phyloP scores from a whole-genome alignment of 2,888 invertebrate species.

The Schizaphis graminum region DNA sequence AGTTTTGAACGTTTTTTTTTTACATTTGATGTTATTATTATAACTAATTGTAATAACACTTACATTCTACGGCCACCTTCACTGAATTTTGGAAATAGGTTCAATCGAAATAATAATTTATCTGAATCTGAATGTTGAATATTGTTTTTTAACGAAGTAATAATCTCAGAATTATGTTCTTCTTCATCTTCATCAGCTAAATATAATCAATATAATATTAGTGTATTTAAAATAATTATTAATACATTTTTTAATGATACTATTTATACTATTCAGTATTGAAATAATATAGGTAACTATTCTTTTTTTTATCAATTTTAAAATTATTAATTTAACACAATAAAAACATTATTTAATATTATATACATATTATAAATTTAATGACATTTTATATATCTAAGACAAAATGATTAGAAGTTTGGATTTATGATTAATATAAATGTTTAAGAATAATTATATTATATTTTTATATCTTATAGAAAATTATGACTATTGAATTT shows the following conservation, averaged over 20 bases:
- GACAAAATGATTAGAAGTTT: background rate
- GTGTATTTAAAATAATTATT: background rate
- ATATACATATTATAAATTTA: background rate
- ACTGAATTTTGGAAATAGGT: constrained; percentile 42
- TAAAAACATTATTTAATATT: no score
- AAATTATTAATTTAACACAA: background rate
- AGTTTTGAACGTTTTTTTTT: background rate
- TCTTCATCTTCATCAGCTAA: background rate
- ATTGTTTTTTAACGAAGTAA: background rate
- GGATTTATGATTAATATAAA: background rate
- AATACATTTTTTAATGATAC: background rate
- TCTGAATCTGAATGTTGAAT: background rate
- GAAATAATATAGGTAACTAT: background rate
- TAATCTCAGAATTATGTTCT: background rate
- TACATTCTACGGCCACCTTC: constrained; percentile 40
- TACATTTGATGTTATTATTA: background rate
- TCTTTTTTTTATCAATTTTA: background rate
- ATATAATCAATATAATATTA: background rate
- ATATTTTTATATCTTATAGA: background rate
- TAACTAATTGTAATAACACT: background rate
- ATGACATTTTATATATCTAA: background rate
- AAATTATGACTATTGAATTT: background rate
- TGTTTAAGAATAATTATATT: background rate
- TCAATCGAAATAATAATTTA: constrained; percentile 41
- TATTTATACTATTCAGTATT: background rate